These are phyloP conservation scores for Baryphthengus martii DNA, from an alignment of 2,113 vertebrate species.

Conservation along the genomic window DNA sequence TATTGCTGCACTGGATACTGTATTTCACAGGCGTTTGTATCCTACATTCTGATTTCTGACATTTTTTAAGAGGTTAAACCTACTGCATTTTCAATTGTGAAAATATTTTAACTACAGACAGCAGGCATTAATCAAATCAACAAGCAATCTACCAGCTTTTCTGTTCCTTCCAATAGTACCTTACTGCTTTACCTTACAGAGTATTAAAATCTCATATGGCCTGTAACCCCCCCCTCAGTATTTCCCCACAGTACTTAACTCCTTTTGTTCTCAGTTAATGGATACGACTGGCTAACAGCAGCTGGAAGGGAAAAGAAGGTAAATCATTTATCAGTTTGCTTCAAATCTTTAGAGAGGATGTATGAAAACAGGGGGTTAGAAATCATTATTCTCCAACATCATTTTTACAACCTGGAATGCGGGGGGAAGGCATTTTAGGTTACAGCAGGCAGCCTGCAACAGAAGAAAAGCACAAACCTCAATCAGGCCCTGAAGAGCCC, in stretches of 20 bases:
- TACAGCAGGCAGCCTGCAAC: neutral
- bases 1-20: neutral
- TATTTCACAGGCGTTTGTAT: neutral
- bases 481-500: neutral
- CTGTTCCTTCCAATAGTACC: neutral
- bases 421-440: neutral
- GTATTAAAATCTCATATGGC: neutral
- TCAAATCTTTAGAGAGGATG: neutral
- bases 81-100: neutral
- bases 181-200: neutral
- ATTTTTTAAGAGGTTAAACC: neutral
- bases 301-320: neutral
- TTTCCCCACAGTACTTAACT: neutral
- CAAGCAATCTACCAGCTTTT: neutral
- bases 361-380: neutral
- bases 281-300: neutral
- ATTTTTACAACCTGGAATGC: neutral
- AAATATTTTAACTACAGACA: neutral
- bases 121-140: neutral
- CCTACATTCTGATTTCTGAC: neutral
- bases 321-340: neutral
- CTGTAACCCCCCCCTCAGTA: neutral
- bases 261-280: neutral
- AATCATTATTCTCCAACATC: neutral
- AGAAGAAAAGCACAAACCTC: neutral